A percentile compares a stretch with the other conserved stretches of the same genome.
These are phyloP conservation scores for Trichogramma evanescens DNA, from an alignment of 2,888 invertebrate species.

Conservation along the genomic window DNA sequence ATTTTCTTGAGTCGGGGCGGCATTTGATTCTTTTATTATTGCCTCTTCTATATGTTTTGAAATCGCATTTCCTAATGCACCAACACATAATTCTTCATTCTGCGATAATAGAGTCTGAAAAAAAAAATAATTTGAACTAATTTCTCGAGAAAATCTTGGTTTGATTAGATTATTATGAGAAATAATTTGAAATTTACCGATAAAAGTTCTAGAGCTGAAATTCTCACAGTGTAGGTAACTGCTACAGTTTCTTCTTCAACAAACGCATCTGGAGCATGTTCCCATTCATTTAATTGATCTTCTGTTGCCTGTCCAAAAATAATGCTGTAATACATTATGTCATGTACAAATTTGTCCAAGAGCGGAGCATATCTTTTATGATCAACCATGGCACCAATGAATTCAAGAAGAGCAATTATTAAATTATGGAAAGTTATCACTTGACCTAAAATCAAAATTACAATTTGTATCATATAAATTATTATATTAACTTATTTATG, in stretches of 20 bases:
- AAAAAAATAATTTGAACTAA: constrained; percentile 14
- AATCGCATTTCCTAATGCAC: constrained; percentile 54
- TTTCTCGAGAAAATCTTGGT: constrained; percentile 3
- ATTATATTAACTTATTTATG: neutral
- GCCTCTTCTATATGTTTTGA: constrained; percentile 57
- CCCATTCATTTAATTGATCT: constrained; percentile 60
- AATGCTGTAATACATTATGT: constrained; percentile 60
- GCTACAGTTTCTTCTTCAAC: constrained; percentile 65
- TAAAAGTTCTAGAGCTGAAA: constrained; percentile 60
- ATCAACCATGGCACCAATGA: constrained; percentile 58
- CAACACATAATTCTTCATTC: constrained; percentile 52
- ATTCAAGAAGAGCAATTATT: constrained; percentile 62
- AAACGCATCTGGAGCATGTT: constrained; percentile 58
- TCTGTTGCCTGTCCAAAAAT: constrained; percentile 66
- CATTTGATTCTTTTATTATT: constrained; percentile 49
- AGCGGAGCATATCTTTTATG: constrained; percentile 52
- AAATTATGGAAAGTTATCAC: constrained; percentile 58
- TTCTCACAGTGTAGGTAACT: constrained; percentile 58
- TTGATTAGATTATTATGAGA: neutral
- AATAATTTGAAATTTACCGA: constrained; percentile 43
- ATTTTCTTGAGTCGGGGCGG: constrained; percentile 21
- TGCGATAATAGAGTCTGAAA: constrained; percentile 34
- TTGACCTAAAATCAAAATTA: constrained; percentile 48
- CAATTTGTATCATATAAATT: neutral
- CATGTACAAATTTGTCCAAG: constrained; percentile 56